Conservation (phyloP, 2,113 vertebrate genomes). For the Oophaga pumilio region DNA sequence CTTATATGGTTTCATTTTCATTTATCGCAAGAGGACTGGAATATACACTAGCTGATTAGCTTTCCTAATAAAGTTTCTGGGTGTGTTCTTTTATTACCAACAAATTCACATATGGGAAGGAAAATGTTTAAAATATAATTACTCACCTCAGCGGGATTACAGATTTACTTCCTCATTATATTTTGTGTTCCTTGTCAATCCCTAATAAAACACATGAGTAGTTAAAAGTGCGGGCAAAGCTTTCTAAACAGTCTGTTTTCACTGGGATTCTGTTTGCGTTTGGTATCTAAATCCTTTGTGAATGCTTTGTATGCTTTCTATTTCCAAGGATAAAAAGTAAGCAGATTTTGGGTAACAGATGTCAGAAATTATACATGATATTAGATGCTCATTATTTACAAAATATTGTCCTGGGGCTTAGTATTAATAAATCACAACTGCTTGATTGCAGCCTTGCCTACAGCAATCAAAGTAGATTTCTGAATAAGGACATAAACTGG, state of each 20-base stretch:
- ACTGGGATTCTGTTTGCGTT: conserved; percentile 22
- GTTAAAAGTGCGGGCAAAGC: conserved; percentile 38
- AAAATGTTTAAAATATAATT: conserved; percentile 46
- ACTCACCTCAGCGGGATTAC: conserved; percentile 25
- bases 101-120: conserved; percentile 25
- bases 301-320: conserved; percentile 13
- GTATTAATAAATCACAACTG: conserved; percentile 55
- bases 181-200: conserved; percentile 54
- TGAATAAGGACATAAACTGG: conserved; percentile 40
- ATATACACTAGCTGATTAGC: conserved; percentile 16
- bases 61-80: conserved; percentile 45
- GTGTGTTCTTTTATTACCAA: conserved; percentile 35
- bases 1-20: background rate
- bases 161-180: conserved; percentile 53
- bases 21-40: background rate
- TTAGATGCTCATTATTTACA: conserved; percentile 54
- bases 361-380: conserved; percentile 53
- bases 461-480: conserved; percentile 39
- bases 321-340: conserved; percentile 41
- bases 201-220: conserved; percentile 49
- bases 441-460: conserved; percentile 32
- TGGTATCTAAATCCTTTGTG: conserved; percentile 41
- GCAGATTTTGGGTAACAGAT: conserved; percentile 52
- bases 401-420: conserved; percentile 54
- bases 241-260: conserved; percentile 24